phyloP scores from a whole-genome alignment of 2,888 invertebrate genomes.

The Julus scandinavius region DNA sequence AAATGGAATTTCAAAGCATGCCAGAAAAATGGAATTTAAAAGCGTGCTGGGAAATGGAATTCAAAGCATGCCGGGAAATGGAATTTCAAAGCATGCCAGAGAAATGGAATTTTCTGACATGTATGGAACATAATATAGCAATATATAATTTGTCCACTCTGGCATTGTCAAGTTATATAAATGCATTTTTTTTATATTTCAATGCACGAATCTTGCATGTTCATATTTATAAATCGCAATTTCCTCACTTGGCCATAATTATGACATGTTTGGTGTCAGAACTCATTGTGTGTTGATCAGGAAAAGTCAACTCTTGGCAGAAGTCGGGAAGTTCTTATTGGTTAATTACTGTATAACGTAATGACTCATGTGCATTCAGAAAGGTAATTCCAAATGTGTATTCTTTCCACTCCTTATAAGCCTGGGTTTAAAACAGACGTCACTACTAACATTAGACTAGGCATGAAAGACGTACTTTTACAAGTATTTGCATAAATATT shows the following conservation, averaged over 20 bases:
- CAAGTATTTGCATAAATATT: too few species aligned
- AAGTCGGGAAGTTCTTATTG: not conserved
- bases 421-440: not conserved
- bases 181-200: not conserved
- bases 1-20: too few species aligned
- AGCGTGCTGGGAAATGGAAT: too few species aligned
- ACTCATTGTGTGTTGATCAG: conserved; percentile 1
- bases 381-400: not conserved
- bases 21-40: too few species aligned
- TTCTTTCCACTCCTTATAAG: not conserved
- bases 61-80: too few species aligned
- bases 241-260: not conserved
- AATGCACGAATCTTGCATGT: not conserved
- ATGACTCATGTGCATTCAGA: not conserved
- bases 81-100: too few species aligned
- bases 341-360: not conserved
- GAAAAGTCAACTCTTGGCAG: not conserved
- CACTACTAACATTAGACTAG: not conserved
- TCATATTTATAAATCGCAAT: not conserved
- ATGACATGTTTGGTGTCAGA: not conserved
- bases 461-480: too few species aligned
- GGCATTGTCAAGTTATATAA: too few species aligned
- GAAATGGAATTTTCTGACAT: too few species aligned
- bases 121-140: too few species aligned
- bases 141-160: too few species aligned